A percentile compares a stretch with the other conserved stretches of the same genome.
phyloP scores from a whole-genome alignment of 2,113 vertebrate genomes.

The Erythrolamprus reginae region DNA sequence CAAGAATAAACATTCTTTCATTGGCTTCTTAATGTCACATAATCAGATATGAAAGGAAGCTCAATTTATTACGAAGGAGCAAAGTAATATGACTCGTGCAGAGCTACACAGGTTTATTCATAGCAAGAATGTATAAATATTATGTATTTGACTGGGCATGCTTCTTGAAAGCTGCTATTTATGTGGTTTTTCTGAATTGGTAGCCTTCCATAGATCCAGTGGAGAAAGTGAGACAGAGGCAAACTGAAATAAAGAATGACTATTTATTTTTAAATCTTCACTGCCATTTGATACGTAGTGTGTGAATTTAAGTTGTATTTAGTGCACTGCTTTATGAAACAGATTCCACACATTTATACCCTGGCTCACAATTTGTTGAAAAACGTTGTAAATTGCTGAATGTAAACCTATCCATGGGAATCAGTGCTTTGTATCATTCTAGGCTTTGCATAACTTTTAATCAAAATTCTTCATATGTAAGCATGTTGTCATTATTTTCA shows the following conservation, averaged over 20 bases:
- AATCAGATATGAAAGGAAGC: not conserved
- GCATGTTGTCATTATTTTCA: not conserved
- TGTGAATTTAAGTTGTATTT: too few species aligned
- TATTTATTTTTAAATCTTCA: not conserved
- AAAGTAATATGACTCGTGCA: not conserved
- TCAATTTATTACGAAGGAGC: not conserved
- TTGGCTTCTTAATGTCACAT: not conserved
- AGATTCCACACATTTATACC: not conserved
- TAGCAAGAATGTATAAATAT: not conserved
- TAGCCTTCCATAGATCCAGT: not conserved
- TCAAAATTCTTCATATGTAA: not conserved
- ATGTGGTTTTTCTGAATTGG: not conserved
- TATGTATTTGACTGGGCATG: not conserved
- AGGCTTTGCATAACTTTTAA: not conserved
- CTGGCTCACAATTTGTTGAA: not conserved
- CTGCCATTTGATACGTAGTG: not conserved
- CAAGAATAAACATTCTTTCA: not conserved
- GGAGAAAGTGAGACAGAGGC: not conserved
- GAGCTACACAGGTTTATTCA: not conserved
- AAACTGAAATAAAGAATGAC: not conserved
- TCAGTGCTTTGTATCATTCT: not conserved
- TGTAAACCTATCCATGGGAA: not conserved
- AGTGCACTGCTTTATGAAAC: not conserved
- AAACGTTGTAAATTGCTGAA: not conserved
- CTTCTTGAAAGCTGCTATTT: not conserved